phyloP scores from a whole-genome alignment of 1,140 invertebrate genomes.

The Drosophila kanapiae region DNA sequence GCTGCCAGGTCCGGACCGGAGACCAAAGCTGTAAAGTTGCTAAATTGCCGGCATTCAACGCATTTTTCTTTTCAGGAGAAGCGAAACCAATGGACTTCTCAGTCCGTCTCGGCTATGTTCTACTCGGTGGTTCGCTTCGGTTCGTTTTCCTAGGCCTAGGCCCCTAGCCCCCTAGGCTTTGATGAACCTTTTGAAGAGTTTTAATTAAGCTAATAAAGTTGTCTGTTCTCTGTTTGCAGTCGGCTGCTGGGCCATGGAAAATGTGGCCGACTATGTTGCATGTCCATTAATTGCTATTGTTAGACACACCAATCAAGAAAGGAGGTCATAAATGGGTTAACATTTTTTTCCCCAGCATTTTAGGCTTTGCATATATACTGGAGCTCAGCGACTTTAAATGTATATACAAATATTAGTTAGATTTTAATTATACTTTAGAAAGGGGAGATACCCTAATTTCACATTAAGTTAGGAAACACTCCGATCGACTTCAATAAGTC shows the following conservation, averaged over 20 bases:
- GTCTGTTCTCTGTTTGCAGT: conserved; percentile 49
- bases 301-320: conserved; percentile 67
- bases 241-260: conserved; percentile 29
- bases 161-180: conserved; percentile 23
- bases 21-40: conserved; percentile 69
- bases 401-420: no score
- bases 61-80: conserved; percentile 68
- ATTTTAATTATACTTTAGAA: no score
- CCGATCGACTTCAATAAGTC: not conserved
- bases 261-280: conserved; percentile 56
- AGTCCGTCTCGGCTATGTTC: conserved; percentile 11
- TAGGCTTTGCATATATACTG: not conserved
- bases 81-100: conserved; percentile 67
- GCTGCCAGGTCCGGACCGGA: conserved; percentile 33
- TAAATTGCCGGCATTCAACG: conserved; percentile 80
- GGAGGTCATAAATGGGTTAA: conserved; percentile 62
- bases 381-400: no score
- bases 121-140: not conserved
- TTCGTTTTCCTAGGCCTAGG: conserved; percentile 20
- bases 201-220: conserved; percentile 83
- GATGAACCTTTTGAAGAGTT: conserved; percentile 76
- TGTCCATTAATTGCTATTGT: conserved; percentile 75
- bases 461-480: not conserved
- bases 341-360: conserved; percentile 7
- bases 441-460: no score